These are phyloP conservation scores for Thalassoma bifasciatum DNA, from an alignment of 2,113 vertebrate species.

Conservation along the genomic window DNA sequence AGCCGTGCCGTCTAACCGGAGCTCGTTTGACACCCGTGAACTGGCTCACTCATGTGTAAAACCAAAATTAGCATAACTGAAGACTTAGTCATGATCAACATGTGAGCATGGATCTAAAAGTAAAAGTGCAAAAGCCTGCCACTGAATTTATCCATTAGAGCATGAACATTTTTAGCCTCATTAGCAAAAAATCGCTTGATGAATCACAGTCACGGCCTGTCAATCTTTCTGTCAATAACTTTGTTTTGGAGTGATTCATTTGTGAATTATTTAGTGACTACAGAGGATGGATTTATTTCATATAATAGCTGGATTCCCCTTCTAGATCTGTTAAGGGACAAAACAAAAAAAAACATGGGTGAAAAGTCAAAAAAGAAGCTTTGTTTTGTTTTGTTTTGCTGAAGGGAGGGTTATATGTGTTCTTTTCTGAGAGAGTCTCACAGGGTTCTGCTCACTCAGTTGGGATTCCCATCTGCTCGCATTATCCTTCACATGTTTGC, in stretches of 20 bases:
- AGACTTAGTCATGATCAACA: slow-evolving; percentile 24
- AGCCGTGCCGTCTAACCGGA: not conserved
- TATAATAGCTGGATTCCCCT: not conserved
- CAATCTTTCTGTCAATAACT: not conserved
- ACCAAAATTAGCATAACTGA: slow-evolving; percentile 21
- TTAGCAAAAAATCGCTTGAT: not conserved
- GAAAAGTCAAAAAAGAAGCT: not conserved
- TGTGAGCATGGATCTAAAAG: not conserved
- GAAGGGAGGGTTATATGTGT: too few relatives aligned
- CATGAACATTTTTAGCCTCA: not conserved
- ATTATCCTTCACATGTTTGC: too few relatives aligned
- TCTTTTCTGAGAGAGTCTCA: too few relatives aligned
- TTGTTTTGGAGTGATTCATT: not conserved
- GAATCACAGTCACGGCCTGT: not conserved
- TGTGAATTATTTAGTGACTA: too few relatives aligned
- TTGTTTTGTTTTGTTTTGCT: too few relatives aligned
- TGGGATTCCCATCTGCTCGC: too few relatives aligned
- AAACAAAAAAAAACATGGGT: not conserved
- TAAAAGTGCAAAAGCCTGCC: not conserved
- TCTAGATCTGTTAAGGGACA: not conserved
- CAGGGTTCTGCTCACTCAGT: too few relatives aligned
- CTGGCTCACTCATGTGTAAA: slow-evolving; percentile 31
- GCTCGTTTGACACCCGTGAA: slow-evolving; percentile 19
- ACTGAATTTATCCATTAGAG: not conserved
- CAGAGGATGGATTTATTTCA: not conserved